Conservation (phyloP, 2,888 invertebrate species). For the Cyclophora albipunctata region DNA sequence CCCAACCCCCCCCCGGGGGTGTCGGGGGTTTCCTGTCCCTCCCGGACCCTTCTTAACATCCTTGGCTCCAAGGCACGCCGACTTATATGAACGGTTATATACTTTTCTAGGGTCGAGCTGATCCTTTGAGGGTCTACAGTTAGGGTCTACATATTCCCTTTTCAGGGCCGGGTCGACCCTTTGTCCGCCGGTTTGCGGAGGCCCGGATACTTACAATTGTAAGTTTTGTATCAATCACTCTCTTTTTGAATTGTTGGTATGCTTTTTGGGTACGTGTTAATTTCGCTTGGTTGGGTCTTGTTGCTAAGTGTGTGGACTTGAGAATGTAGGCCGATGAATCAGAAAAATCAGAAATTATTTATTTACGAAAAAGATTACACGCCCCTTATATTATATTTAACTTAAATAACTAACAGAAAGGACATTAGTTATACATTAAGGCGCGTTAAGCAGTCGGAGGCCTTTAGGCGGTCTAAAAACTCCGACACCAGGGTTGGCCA, state of each 20-base stretch:
- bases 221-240: background rate
- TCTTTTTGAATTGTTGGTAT: background rate
- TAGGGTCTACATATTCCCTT: slow-evolving; percentile 64
- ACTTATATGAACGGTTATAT: slow-evolving; percentile 53
- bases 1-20: slow-evolving; percentile 56
- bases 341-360: no score
- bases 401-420: no score
- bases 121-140: slow-evolving; percentile 64
- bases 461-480: no score
- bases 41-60: slow-evolving; percentile 72
- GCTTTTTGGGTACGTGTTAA: no score
- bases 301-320: no score
- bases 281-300: no score
- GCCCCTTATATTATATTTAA: no score
- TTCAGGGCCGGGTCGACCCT: slow-evolving; percentile 60
- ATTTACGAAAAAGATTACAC: no score
- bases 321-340: no score
- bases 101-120: slow-evolving; percentile 71
- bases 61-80: slow-evolving; percentile 63
- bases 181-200: slow-evolving; percentile 51
- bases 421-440: no score
- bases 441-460: no score
- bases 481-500: no score
- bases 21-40: slow-evolving; percentile 56
- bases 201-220: background rate